Base-by-base conservation (phyloP, 1,140 invertebrate genomes). In the Brachionus angularis region DNA sequence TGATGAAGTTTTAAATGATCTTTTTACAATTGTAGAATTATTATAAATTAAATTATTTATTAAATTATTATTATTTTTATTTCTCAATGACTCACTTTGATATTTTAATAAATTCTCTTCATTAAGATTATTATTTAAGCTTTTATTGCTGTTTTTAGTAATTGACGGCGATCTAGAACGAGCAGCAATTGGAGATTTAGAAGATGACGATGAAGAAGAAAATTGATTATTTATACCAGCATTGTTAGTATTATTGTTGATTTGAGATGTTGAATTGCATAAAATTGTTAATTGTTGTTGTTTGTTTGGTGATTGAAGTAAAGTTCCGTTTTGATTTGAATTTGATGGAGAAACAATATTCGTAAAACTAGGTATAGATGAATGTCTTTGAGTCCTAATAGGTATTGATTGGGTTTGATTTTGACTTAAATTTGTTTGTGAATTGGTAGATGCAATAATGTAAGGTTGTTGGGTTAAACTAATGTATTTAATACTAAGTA, bases 71-170 rank as follows among this genome's bases (percentile, higher is more conserved):
- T 58, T 58, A 58, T 58, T 58, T 58, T 39, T 58, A 39, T 58
- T 58, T 39, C 53, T 58, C 33, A 58, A 58, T 58, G 53, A 58
- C 53, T 58, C 53, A 58, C 53, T 58, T 58, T 58, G 53, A 33
- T 36, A 58, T 39, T 36, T 33, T 36, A 58, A 39, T 42, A 58
- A 58, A 14, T 36, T 36, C 1, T 58, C 53, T 27, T n/a, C n/a
- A n/a, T n/a, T n/a, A n/a, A n/a, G n/a, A n/a, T n/a, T n/a, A n/a
- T n/a, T n/a, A n/a, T n/a, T n/a, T n/a, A n/a, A n/a, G n/a, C n/a
- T n/a, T n/a, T n/a, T n/a, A n/a, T n/a, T n/a, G n/a, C 34, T 31
- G 34, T 33, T 33, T 55, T 55, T 55, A 29, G 31, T 55, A 1
- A 55, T 16, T 33, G 53, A 36, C 23, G 53, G 53, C 18, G 53